Base-by-base conservation (phyloP, 2,113 vertebrate genomes). In the Actenoides lindsayi region DNA sequence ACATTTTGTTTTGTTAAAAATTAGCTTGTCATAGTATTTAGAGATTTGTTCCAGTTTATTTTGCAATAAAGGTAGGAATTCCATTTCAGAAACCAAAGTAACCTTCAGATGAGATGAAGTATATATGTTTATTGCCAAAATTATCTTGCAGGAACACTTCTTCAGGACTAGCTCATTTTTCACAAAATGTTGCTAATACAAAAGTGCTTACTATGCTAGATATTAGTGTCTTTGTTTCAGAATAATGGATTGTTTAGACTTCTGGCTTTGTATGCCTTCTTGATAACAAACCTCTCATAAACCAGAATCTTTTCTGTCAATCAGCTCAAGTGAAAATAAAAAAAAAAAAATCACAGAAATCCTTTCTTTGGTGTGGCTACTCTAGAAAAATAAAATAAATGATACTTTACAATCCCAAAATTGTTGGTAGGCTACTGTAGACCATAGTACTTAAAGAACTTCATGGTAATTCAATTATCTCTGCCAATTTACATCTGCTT, bases 21-120 rank as follows among this genome's bases (percentile, higher is more conserved):
- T 87, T 68, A 67, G 37, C 41, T 77, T 83, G 44, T 93, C 24
- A 37, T 16, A 73, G 57, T 53, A 57, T 76, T 88, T 81, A 95
- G 54, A 67, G 63, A 87, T 84, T 91, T 94, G 54, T 85, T 88
- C 41, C 68, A 69, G 81, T 82, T 88, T 88, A 87, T 74, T 86
- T 84, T 79, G 24, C 46, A 78, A 62, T 90, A 83, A 84, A 83
- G 87, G 67, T 73, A 94, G 28, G 16, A 71, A 85, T 92, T 77
- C 11, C 11, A 62, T 37, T 86, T 89, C 13, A 6, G 68, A 90
- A 97, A 87, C 59, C 71, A 57, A 80, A 69, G 9, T 46, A 65
- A 46, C n/a, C 37, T 95, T 94, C 69, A 91, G 20, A 77, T 37
- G 25, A 76, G 17, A 59, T 42, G 28, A 70, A 86, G 15, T 67